These are phyloP conservation scores for Papilio gigon DNA, from an alignment of 2,888 invertebrate species.

Conservation along the genomic window DNA sequence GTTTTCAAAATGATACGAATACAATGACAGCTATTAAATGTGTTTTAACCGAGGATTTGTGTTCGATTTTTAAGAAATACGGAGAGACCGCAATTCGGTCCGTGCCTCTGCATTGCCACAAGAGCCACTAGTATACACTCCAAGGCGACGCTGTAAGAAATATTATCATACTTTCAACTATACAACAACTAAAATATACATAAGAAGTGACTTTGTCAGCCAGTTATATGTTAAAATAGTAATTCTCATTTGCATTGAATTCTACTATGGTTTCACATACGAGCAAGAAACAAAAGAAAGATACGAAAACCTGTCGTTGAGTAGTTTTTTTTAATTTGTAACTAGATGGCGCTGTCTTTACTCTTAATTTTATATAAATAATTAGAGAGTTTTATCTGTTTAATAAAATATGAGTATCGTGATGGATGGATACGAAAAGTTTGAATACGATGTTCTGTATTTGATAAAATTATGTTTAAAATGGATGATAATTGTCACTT, in stretches of 20 bases:
- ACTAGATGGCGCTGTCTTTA: constrained; percentile 1
- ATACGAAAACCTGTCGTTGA: background rate
- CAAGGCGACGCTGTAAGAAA: background rate
- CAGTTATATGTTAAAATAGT: too few species aligned
- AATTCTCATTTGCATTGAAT: too few species aligned
- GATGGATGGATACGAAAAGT: too few species aligned
- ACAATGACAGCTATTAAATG: background rate
- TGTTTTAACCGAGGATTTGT: background rate
- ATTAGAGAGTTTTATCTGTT: too few species aligned
- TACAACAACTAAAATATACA: too few species aligned
- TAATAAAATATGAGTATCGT: too few species aligned
- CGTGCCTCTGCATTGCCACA: background rate
- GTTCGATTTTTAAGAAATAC: background rate
- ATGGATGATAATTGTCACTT: too few species aligned
- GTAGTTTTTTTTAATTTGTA: background rate
- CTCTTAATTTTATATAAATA: too few species aligned
- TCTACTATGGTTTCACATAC: too few species aligned
- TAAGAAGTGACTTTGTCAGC: too few species aligned
- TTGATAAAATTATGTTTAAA: too few species aligned
- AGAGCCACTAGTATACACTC: background rate
- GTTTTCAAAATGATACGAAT: background rate
- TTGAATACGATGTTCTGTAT: too few species aligned
- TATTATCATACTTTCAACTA: background rate
- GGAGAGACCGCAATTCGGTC: background rate
- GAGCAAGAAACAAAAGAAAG: background rate